Base-by-base conservation (phyloP, 1,140 invertebrate species). In the Epicauta chinensis region DNA sequence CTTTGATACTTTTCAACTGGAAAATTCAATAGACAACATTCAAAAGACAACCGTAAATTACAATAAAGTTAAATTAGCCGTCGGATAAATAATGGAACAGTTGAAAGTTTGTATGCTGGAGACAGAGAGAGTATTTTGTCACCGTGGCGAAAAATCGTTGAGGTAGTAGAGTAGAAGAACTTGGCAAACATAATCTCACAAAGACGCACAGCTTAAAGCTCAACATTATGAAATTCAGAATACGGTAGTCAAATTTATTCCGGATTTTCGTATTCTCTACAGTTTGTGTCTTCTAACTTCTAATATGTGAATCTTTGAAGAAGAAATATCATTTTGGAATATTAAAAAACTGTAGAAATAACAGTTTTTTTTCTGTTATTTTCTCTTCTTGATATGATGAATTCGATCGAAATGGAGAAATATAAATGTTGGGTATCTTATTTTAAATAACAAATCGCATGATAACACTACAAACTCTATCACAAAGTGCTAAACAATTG, bases 161-260 rank as follows among this genome's bases (percentile, higher is more conserved):
- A 23, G 23, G 23, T 23, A 23, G 23, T 23, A 34, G 32, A 11
- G 32, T n/a, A 12, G 14, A 13, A 39, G 37, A 39, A 39, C 14
- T 44, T n/a, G 23, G 42, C 15, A 36, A 37, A 53, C 31, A 31
- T 46, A 47, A 53, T 47, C 43, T 47, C 42, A 17, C 16, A 41
- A 41, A 35, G 37, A 38, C 46, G 49, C 23, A 41, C 12, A 46
- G 42, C 39, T 52, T 47, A 38, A 34, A 49, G 29, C 39, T 47
- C 49, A 16, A 44, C 55, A 57, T 53, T 47, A 57, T 57, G 55
- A 53, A 57, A 57, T 57, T 53, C 55, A 57, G 46, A 57, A 53
- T 53, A 57, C 44, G 41, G 37, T 38, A 39, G 53, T 43, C 38
- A 47, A 55, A 45, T 55, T 55, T 55, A 55, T 50, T 55, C 45